phyloP scores from a whole-genome alignment of 2,888 invertebrate genomes.

The Pogonocherus hispidulus region DNA sequence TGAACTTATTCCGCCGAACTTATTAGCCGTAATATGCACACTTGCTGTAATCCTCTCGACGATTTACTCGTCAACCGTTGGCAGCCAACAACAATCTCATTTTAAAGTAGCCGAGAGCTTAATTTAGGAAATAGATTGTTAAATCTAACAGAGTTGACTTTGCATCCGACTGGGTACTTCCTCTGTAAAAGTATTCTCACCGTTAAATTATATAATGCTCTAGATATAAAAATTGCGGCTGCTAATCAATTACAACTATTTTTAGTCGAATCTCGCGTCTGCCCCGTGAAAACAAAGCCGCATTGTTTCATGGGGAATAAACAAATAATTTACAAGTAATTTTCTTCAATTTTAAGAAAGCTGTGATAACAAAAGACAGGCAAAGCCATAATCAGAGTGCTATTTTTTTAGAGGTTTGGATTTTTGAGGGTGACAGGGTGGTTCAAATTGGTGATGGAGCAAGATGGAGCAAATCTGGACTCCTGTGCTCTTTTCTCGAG shows the following conservation, averaged over 20 bases:
- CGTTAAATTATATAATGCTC: conserved; percentile 69
- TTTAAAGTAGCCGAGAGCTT: conserved; percentile 65
- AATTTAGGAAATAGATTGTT: conserved; percentile 71
- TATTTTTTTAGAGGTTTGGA: no score
- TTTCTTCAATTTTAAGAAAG: no score
- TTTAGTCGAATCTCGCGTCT: conserved; percentile 30
- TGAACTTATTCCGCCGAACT: conserved; percentile 34
- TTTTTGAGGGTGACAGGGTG: no score
- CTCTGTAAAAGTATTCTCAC: conserved; percentile 69
- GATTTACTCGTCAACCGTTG: conserved; percentile 26
- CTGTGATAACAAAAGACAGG: no score
- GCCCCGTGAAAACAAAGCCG: background rate
- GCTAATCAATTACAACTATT: conserved; percentile 50
- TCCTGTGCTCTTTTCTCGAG: no score
- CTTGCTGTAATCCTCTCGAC: conserved; percentile 18
- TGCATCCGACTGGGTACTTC: conserved; percentile 70
- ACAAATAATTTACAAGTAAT: no score
- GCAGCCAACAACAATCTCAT: conserved; percentile 61
- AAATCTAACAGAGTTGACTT: conserved; percentile 69
- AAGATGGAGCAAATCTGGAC: no score
- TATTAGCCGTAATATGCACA: conserved; percentile 45
- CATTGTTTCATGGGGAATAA: no score
- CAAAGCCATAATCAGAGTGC: no score
- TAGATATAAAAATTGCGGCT: conserved; percentile 68
- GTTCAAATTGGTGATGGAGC: no score